These are phyloP conservation scores for Tonatia bakeri DNA, from an alignment of 2,113 vertebrate genomes.

Conservation along the genomic window DNA sequence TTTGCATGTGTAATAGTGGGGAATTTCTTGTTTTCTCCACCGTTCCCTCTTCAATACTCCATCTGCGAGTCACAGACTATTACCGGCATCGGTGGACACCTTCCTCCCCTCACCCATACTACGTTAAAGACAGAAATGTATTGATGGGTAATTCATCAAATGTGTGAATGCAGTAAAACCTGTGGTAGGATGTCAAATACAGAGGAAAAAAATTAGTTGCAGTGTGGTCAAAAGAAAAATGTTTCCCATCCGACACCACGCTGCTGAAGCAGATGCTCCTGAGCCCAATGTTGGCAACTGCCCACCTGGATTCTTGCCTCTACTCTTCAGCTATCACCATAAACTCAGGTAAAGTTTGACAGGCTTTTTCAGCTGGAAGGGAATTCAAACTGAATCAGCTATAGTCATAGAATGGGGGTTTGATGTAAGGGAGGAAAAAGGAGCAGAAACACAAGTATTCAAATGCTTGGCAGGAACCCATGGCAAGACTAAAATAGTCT, in stretches of 20 bases:
- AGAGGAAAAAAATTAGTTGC: neutral
- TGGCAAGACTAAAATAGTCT: neutral
- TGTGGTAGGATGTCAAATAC: neutral
- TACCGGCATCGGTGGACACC: neutral
- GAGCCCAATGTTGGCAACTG: neutral
- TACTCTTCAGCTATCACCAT: neutral
- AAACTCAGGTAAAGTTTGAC: neutral
- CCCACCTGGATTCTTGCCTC: neutral
- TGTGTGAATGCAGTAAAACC: neutral
- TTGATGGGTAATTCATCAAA: neutral
- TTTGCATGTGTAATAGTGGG: neutral
- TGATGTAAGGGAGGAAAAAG: neutral
- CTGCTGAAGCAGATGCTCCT: neutral
- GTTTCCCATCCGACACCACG: neutral
- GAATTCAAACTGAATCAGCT: neutral
- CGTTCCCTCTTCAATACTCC: neutral
- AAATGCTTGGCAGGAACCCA: neutral
- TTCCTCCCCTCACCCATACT: neutral
- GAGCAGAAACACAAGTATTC: neutral
- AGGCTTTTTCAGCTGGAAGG: neutral
- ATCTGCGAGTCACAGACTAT: neutral
- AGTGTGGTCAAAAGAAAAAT: neutral
- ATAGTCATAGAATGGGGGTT: neutral
- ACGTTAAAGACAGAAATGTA: neutral
- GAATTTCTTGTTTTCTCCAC: neutral